A percentile compares a stretch with the other conserved stretches of the same genome.
These are phyloP conservation scores for Papilio demoleus DNA, from an alignment of 2,888 invertebrate species.

Conservation along the genomic window DNA sequence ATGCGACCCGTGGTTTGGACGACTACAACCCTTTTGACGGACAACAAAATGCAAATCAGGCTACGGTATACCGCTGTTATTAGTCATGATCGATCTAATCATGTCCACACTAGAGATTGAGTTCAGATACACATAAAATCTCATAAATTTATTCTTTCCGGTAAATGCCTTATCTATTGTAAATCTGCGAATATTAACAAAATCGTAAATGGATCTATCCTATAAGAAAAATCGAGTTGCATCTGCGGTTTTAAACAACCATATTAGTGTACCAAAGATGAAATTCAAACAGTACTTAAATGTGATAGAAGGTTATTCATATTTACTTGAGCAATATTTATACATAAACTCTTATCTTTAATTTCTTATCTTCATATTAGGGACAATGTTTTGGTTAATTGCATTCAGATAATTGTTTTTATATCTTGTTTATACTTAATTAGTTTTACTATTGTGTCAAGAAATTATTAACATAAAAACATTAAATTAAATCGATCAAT, in stretches of 20 bases:
- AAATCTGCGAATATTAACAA: not conserved
- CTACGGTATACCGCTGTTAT: conserved; percentile 73
- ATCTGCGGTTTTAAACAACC: no score
- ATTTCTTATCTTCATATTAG: conserved; percentile 14
- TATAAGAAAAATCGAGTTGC: not conserved
- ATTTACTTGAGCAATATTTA: conserved; percentile 9
- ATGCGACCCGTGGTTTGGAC: conserved; percentile 90
- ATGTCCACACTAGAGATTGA: not conserved
- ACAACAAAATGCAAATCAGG: conserved; percentile 78
- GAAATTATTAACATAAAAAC: no score
- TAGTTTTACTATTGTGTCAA: not conserved
- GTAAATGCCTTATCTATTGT: not conserved
- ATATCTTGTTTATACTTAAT: not conserved
- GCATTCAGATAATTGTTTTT: conserved; percentile 12
- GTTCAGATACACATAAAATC: not conserved
- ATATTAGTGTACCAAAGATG: no score
- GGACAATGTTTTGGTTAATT: conserved; percentile 23
- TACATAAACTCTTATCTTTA: conserved; percentile 25
- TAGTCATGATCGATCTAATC: conserved; percentile 26
- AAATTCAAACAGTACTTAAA: not conserved
- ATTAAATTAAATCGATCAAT: no score
- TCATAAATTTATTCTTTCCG: not conserved
- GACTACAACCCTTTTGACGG: conserved; percentile 98
- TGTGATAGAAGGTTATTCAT: not conserved
- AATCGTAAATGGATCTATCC: not conserved